phyloP scores from a whole-genome alignment of 1,140 invertebrate species.

The Mizuhopecten yessoensis region DNA sequence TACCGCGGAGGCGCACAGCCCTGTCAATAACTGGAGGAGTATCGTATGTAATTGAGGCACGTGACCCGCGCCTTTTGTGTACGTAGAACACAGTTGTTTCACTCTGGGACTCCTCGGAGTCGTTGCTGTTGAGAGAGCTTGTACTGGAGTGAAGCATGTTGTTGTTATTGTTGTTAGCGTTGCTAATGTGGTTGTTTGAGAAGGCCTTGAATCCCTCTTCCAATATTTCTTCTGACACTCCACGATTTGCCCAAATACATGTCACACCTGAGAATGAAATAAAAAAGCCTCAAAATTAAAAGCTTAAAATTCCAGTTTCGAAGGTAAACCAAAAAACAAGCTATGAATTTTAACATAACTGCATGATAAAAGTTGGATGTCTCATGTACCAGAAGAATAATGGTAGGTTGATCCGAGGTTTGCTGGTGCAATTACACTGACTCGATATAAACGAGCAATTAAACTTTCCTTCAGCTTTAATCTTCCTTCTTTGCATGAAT shows the following conservation, averaged over 20 bases:
- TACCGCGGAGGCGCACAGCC: conserved; percentile 58
- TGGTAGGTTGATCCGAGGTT: too few species aligned
- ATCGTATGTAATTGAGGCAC: conserved; percentile 63
- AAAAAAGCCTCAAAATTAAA: too few species aligned
- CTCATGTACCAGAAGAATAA: too few species aligned
- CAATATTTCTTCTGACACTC: conserved; percentile 63
- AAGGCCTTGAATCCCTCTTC: conserved; percentile 61
- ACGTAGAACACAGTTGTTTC: conserved; percentile 64
- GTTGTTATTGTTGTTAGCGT: conserved; percentile 41
- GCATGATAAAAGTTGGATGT: too few species aligned
- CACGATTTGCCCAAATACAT: conserved; percentile 64
- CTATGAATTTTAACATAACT: too few species aligned
- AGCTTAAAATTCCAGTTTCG: too few species aligned
- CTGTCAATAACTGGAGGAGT: conserved; percentile 62
- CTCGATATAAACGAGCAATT: too few species aligned
- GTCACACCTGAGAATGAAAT: conserved; percentile 54
- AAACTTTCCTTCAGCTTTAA: too few species aligned
- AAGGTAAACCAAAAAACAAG: too few species aligned
- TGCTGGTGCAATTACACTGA: too few species aligned
- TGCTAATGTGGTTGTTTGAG: conserved; percentile 48
- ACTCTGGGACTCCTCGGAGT: conserved; percentile 65
- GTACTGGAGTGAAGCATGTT: conserved; percentile 49
- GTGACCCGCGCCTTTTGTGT: conserved; percentile 60
- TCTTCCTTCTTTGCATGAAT: too few species aligned
- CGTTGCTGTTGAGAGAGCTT: conserved; percentile 59